phyloP scores from a whole-genome alignment of 2,797 vertebrate genomes.

The Bradypus variegatus region DNA sequence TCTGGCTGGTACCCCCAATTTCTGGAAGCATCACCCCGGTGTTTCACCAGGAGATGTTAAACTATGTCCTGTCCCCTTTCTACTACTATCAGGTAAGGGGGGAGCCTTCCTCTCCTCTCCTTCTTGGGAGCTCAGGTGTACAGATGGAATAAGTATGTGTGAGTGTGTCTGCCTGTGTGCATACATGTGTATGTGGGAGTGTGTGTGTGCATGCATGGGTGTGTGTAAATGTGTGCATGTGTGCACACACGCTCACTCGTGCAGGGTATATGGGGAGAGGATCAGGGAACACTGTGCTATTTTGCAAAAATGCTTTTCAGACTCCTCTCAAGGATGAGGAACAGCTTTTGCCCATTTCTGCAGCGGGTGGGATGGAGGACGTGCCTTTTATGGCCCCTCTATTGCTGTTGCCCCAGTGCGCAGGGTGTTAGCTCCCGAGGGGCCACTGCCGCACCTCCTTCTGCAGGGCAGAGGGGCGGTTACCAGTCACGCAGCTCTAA shows the following conservation, averaged over 20 bases:
- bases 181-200: fast-evolving
- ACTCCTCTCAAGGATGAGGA: not conserved
- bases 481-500: not conserved
- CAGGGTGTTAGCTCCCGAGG: no score
- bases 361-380: not conserved
- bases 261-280: not conserved
- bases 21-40: slow-evolving; percentile 82
- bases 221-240: not conserved
- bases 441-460: no score
- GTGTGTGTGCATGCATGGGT: not conserved
- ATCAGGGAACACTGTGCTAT: not conserved
- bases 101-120: not conserved
- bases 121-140: not conserved
- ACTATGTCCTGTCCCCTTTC: slow-evolving; percentile 84
- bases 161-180: fast-evolving
- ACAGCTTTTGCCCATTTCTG: not conserved
- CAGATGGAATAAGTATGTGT: no score
- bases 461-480: not conserved
- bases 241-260: fast-evolving
- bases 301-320: not conserved
- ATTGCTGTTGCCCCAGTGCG: not conserved
- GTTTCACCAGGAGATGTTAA: slow-evolving; percentile 90
- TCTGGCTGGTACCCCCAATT: slow-evolving; percentile 86
- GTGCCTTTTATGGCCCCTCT: not conserved
- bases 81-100: slow-evolving; percentile 84